Base-by-base conservation (phyloP, 2,797 vertebrate species). In the Rhinophrynus dorsalis region DNA sequence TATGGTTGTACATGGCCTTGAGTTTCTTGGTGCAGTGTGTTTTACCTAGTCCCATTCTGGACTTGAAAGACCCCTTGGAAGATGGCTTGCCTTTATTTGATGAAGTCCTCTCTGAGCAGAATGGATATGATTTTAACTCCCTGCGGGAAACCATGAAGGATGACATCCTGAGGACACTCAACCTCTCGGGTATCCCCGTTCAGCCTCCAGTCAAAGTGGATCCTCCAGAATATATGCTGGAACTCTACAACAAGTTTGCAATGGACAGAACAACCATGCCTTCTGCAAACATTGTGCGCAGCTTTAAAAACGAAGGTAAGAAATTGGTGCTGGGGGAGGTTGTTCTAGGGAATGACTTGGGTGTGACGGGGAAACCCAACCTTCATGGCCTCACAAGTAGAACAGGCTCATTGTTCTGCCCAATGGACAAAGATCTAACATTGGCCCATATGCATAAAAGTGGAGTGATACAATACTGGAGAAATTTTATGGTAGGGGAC, bases 301-400 rank as follows among this genome's bases (percentile, higher is more conserved):
- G 97, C 86, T 99, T 99, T 87, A 95, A 94, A 86, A 98, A 98
- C 5, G 97, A 99, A 94, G 96, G 97, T 98, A 92, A 78, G 80
- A 66, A 10, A 3, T 21, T 40, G n/a, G 17, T 1, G 3, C 15
- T 1, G 21, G 29, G 5, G 21, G 3, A 10, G 23, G 2, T 5
- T 7, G 7, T 26, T 6, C 7, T 55, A 2, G n/a, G n/a, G n/a
- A 30, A 29, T 29, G 3, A 8, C 2, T 32, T n/a, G n/a, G 47
- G 12, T 51, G 12, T 29, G 7, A 29, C 7, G 20, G 11, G n/a
- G 48, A 13, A 2, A 47, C 44, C 30, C 17, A 7, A 17, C 8
- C 8, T 47, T 47, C 1, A 24, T 26, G n/a, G 37, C 13, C n/a
- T 40, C 13, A 12, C 37, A 40, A n/a, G 5, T 12, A 10, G 9